These are phyloP conservation scores for Dermatophagoides farinae DNA, from an alignment of 1,140 invertebrate species.

Conservation along the genomic window DNA sequence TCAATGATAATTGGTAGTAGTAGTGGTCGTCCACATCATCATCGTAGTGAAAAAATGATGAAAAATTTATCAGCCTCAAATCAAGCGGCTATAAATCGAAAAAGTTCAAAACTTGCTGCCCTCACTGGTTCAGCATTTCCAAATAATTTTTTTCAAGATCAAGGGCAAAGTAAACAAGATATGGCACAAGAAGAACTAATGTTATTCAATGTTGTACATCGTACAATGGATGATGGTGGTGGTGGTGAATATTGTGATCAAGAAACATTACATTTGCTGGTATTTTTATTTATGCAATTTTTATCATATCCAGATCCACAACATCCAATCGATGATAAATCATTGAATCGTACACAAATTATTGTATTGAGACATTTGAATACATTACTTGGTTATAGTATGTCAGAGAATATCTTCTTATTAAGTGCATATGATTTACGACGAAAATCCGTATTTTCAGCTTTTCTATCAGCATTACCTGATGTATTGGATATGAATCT, in stretches of 20 bases:
- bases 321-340: constrained; percentile 64
- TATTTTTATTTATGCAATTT: constrained; percentile 72
- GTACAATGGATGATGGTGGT: constrained; percentile 35
- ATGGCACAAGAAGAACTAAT: constrained; percentile 36
- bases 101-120: constrained; percentile 54
- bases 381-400: constrained; percentile 76
- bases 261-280: constrained; percentile 83
- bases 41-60: constrained; percentile 28
- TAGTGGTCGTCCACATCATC: too few species aligned
- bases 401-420: constrained; percentile 67
- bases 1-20: background rate
- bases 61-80: constrained; percentile 71
- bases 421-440: constrained; percentile 65
- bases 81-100: constrained; percentile 57
- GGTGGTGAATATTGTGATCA: constrained; percentile 50
- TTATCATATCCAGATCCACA: constrained; percentile 34
- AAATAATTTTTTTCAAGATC: constrained; percentile 36
- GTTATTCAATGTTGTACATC: constrained; percentile 32
- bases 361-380: constrained; percentile 81
- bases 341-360: constrained; percentile 37
- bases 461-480: constrained; percentile 49
- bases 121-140: constrained; percentile 41
- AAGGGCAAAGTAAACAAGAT: constrained; percentile 25
- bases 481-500: constrained; percentile 68
- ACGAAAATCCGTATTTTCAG: constrained; percentile 81